Evolutionary conservation across 2,797 vertebrate genomes (phyloP).

Genomic region (Toxotes lorentzi): DNA sequence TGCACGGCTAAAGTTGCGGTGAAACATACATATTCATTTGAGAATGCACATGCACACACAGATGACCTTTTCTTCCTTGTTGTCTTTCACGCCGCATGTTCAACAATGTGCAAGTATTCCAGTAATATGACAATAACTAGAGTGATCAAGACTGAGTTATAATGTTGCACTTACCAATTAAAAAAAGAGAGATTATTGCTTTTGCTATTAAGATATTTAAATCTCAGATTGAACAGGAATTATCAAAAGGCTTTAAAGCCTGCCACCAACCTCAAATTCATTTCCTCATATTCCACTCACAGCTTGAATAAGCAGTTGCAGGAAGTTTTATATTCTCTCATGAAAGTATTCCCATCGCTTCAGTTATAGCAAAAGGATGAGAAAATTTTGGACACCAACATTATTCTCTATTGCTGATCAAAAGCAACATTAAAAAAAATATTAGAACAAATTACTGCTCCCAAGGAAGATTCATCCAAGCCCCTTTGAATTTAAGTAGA

Average conservation of each 20-base stretch:
- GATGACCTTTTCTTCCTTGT: not conserved
- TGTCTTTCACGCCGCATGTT: conserved; percentile 2
- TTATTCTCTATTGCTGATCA: conserved; percentile 6
- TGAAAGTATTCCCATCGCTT: conserved; percentile 14
- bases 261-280: conserved; percentile 2
- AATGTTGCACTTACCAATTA: conserved; percentile 20
- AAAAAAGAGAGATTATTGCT: conserved; percentile 25
- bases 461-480: not conserved
- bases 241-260: conserved; percentile 29
- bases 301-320: not conserved
- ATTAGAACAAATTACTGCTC: not conserved
- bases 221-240: conserved; percentile 22
- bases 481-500: not conserved
- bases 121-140: conserved; percentile 23
- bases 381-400: not conserved
- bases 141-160: conserved; percentile 12
- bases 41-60: not conserved
- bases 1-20: not conserved
- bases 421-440: conserved; percentile 4
- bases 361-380: conserved; percentile 6
- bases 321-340: not conserved
- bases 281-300: conserved; percentile 10
- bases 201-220: conserved; percentile 9
- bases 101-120: conserved; percentile 13
- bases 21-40: conserved; percentile 21